Evolutionary conservation across 2,113 vertebrate species (phyloP).

Genomic region (Pseudonaja textilis): DNA sequence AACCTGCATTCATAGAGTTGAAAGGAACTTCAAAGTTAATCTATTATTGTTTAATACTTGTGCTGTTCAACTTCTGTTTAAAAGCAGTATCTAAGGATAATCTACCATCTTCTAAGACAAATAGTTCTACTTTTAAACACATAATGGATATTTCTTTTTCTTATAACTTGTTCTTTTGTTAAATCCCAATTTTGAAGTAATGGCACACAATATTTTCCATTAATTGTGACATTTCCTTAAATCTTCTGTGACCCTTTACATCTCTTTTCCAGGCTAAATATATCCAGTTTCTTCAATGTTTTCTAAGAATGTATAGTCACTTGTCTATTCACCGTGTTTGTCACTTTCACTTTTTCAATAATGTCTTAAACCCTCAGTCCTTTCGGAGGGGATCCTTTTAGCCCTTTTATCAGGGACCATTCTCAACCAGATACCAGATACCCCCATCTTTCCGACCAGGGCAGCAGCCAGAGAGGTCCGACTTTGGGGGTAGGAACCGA

Average conservation of each 20-base stretch:
- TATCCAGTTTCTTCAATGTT: background rate
- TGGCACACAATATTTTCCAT: background rate
- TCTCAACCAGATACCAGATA: too few species aligned
- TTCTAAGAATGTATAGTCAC: too few species aligned
- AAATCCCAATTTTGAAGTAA: background rate
- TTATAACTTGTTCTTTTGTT: background rate
- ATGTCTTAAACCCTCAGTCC: too few species aligned
- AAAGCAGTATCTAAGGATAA: background rate
- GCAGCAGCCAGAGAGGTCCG: too few species aligned
- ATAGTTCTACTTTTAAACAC: background rate
- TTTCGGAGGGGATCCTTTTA: too few species aligned
- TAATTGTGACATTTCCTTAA: background rate
- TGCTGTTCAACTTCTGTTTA: background rate
- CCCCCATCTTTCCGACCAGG: too few species aligned
- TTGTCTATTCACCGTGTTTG: background rate
- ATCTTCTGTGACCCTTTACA: background rate
- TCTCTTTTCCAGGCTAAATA: background rate
- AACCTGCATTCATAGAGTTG: background rate
- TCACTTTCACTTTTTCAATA: background rate
- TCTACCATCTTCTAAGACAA: background rate
- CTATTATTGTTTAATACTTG: background rate
- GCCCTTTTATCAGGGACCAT: too few species aligned
- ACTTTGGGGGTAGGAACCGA: too few species aligned
- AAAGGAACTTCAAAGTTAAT: background rate
- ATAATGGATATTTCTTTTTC: background rate